These are phyloP conservation scores for Tiliacea aurago DNA, from an alignment of 2,888 invertebrate species.

Conservation along the genomic window DNA sequence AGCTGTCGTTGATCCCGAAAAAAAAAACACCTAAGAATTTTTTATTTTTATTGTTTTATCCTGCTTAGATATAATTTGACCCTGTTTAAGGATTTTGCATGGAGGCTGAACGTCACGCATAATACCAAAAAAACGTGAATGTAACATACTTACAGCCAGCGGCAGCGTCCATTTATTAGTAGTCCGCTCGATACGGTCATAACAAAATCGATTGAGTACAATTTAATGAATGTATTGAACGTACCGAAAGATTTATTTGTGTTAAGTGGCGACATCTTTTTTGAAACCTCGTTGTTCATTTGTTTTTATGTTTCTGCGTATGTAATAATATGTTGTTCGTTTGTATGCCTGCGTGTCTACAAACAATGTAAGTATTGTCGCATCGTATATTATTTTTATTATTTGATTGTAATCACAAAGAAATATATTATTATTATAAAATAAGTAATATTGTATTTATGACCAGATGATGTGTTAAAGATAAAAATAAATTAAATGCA, in stretches of 20 bases:
- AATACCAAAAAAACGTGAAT: neutral
- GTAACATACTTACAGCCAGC: neutral
- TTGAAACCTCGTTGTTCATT: neutral
- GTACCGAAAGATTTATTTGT: slow-evolving; percentile 33
- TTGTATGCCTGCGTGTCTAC: neutral
- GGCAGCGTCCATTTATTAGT: neutral
- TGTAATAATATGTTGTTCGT: neutral
- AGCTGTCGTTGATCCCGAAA: no score
- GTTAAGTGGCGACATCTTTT: slow-evolving; percentile 8
- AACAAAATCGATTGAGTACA: slow-evolving; percentile 35
- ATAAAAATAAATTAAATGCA: neutral
- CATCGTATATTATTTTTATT: neutral
- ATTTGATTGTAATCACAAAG: neutral
- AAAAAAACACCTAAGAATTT: no score
- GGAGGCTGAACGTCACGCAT: no score
- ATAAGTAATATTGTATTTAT: neutral
- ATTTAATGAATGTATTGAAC: slow-evolving; percentile 25
- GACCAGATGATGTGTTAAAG: neutral
- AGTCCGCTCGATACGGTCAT: slow-evolving; percentile 11
- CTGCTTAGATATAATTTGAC: no score
- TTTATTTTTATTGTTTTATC: no score
- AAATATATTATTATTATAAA: neutral
- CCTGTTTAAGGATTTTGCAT: no score
- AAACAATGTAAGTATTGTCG: neutral
- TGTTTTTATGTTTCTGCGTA: neutral